Evolutionary conservation across 2,888 invertebrate species (phyloP), one percentile per base, ranked within the genome.

Genomic region (Ormia ochracea): DNA sequence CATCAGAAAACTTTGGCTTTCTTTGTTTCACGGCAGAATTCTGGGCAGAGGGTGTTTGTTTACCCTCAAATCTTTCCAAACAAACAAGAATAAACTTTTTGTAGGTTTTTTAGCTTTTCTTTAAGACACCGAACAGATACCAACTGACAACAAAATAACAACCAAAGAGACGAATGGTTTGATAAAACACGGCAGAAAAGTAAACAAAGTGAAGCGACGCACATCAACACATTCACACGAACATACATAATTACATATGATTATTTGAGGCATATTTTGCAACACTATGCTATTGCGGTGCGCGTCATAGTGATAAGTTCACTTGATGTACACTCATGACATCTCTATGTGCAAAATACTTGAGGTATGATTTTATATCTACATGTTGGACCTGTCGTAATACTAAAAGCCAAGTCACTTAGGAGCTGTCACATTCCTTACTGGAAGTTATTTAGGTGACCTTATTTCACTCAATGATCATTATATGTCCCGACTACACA

Each of bases 1-100:
- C 41, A 66, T 56, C 41, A 36, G 31, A 38, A 59, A 66, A 50
- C 23, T 66, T 45, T 45, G 68, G 73, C 73, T 74, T 73, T 72
- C 38, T 41, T 80, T 72, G 66, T 65, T 56, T 50, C 43, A 33
- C 23, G 31, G 48, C 23, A 54, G 59, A 54, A 54, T 38, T 68
- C 17, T 23, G 61, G 45, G 9, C n/a, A n/a, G n/a, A n/a, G n/a
- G n/a, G n/a, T n/a, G n/a, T 31, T 61, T 65, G 66, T 28, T 56
- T n/a, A n/a, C 43, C 33, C 56, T 31, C 43, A 54, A 56, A 69
- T 50, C 23, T 56, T 21, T 19, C 4, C 45, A 4, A 65, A 56
- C 23, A 66, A 36, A 9, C 58, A 65, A 54, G 59, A 41, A 38
- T 6, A 26, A 66, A 72, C 43, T 54, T 78, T 77, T 78, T 61